Conservation (phyloP, 1,140 invertebrate genomes). For the Meloidogyne hapla region DNA sequence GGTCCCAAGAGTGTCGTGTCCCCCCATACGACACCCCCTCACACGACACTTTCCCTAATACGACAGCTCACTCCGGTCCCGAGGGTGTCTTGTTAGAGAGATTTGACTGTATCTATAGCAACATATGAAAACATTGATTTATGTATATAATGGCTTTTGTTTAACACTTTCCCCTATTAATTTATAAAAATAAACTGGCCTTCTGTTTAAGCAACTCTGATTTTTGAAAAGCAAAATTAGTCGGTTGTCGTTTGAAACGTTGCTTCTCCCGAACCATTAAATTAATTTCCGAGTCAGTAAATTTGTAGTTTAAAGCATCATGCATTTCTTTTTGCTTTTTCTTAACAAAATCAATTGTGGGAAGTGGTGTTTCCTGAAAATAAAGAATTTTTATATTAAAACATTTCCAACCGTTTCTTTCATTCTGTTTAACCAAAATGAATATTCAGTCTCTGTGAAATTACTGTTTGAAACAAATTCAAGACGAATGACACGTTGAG, state of each 20-base stretch:
- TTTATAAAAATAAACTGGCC: constrained; percentile 65
- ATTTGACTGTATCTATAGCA: no score
- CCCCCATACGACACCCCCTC: no score
- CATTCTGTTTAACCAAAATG: constrained; percentile 86
- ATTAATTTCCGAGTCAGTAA: constrained; percentile 79
- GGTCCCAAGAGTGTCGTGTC: no score
- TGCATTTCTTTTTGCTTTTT: constrained; percentile 84
- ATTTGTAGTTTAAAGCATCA: constrained; percentile 83
- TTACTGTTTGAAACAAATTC: constrained; percentile 96
- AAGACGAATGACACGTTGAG: constrained; percentile 83
- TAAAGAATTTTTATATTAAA: not conserved
- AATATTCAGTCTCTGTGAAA: constrained; percentile 87
- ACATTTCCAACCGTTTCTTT: constrained; percentile 57
- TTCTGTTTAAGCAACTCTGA: constrained; percentile 86
- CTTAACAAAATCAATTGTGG: constrained; percentile 79
- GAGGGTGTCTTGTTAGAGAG: no score
- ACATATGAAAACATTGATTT: no score
- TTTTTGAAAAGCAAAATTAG: constrained; percentile 96
- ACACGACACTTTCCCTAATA: no score
- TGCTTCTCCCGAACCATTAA: constrained; percentile 83
- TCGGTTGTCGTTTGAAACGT: constrained; percentile 83
- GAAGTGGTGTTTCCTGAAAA: constrained; percentile 75
- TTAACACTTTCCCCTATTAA: not conserved
- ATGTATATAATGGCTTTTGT: no score
- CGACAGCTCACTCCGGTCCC: no score